Base-by-base conservation (phyloP, 2,888 invertebrate species). In the Ophion costatus region DNA sequence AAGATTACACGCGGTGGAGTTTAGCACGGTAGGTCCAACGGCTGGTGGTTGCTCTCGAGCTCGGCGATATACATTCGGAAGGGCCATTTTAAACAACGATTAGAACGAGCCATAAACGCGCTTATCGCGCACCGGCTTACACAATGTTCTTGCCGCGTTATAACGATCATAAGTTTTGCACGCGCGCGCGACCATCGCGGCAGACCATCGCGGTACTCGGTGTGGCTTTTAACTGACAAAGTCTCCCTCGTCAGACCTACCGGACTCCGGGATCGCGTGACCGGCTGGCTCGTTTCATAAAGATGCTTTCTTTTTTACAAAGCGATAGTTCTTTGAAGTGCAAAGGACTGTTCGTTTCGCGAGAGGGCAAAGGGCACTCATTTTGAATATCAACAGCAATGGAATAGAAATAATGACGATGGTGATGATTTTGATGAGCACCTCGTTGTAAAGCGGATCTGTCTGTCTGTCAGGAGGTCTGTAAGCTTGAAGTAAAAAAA, bases 1-100 rank as follows among this genome's bases (percentile, higher is more conserved):
- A 88, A 90, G 90, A 91, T 90, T 90, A 90, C 88, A 89, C 88
- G 84, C 51, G 51, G 51, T 87, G 85, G 89, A 90, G 77, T 77
- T 77, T 77, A 77, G 77, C 61, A 69, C 59, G 59, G 22, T 89
- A 51, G 51, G 51, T 90, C 89, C 88, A 88, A 87, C 87, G 80
- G 80, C 59, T 59, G 29, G 57, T 1, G 45, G 11, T 11, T 14
- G 14, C 45, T 45, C 45, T 45, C 45, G 11, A 11, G 56, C 45
- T 57, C 57, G 11, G 9, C 85, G 85, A 86, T 56, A 82, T 87
- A 88, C 67, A 89, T 89, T 88, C 86, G 89, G 80, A 82, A 88
- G 86, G 88, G 82, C 85, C 88, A 89, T 90, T 91, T 91, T 91
- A 91, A 91, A 90, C 90, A 90, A 91, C 90, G 91, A 91, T 91